Conservation (phyloP, 2,888 invertebrate species). For the Volucella inanis region DNA sequence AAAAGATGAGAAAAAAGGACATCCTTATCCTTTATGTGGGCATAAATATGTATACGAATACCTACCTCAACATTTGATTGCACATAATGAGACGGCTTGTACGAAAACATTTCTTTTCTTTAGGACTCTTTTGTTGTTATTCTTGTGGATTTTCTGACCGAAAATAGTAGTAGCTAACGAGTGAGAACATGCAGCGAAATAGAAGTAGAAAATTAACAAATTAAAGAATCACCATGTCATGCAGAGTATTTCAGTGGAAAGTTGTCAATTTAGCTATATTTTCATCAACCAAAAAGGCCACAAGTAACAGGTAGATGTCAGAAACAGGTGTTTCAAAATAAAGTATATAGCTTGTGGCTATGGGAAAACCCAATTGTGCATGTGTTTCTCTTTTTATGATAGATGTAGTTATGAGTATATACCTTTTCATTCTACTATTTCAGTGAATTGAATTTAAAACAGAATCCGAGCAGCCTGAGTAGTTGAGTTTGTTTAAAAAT, state of each 20-base stretch:
- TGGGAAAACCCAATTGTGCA: conserved; percentile 39
- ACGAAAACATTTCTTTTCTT: conserved; percentile 44
- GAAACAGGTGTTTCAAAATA: conserved; percentile 59
- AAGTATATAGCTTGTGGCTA: conserved; percentile 1
- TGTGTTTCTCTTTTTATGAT: conserved; percentile 9
- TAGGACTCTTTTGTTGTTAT: conserved; percentile 26
- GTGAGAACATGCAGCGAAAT: conserved; percentile 14
- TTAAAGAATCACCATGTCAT: conserved; percentile 10
- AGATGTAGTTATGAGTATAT: too few relatives aligned
- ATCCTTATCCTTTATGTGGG: not conserved
- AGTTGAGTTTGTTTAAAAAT: too few relatives aligned
- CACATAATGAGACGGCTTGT: conserved; percentile 41
- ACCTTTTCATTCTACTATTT: not conserved
- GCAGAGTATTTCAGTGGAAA: conserved; percentile 22
- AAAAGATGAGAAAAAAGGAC: conserved; percentile 13
- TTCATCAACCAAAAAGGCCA: not conserved
- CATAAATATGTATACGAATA: not conserved
- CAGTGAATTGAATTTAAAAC: not conserved
- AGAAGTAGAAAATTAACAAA: conserved; percentile 11
- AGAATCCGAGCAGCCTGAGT: too few relatives aligned
- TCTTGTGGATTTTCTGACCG: conserved; percentile 25
- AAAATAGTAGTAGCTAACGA: conserved; percentile 31
- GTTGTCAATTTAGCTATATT: conserved; percentile 20
- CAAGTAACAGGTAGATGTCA: conserved; percentile 48
- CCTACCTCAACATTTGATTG: conserved; percentile 47